Evolutionary conservation across 1,140 invertebrate species (phyloP).

Genomic region (Lepidurus arcticus): DNA sequence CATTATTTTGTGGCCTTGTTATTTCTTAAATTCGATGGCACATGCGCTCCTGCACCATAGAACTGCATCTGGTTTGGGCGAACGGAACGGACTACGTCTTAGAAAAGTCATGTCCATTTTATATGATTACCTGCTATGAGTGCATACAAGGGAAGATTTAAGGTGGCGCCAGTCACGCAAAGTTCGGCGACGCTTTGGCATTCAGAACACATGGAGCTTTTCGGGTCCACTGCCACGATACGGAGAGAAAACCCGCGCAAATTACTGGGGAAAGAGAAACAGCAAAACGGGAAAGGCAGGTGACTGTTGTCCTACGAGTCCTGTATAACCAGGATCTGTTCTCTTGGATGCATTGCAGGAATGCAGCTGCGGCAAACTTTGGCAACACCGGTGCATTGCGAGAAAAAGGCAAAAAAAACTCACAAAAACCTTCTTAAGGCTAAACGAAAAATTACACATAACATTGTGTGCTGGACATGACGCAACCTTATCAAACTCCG

Average conservation of each 20-base stretch:
- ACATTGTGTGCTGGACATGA: too few species aligned
- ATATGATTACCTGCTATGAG: neutral
- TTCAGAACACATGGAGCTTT: slow-evolving; percentile 9
- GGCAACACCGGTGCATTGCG: slow-evolving; percentile 2
- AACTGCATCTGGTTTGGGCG: neutral
- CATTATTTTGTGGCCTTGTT: neutral
- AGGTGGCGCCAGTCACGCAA: neutral
- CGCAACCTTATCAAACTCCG: too few species aligned
- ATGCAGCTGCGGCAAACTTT: slow-evolving; percentile 13
- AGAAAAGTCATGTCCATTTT: neutral
- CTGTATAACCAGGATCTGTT: slow-evolving; percentile 8
- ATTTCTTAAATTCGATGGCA: neutral
- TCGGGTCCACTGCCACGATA: neutral
- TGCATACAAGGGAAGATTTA: neutral
- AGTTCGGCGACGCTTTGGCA: neutral
- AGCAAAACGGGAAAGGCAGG: neutral
- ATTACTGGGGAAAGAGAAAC: neutral
- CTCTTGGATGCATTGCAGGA: neutral
- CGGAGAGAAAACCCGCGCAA: neutral
- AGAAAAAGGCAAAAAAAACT: neutral
- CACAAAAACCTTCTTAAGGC: neutral
- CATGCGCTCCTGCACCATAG: neutral
- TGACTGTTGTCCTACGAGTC: neutral
- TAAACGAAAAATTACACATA: too few species aligned
- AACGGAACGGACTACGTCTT: neutral